Percentiles rank a stretch among this genome's conserved stretches.
phyloP scores from a whole-genome alignment of 2,797 vertebrate genomes.

The Coilia nasus region DNA sequence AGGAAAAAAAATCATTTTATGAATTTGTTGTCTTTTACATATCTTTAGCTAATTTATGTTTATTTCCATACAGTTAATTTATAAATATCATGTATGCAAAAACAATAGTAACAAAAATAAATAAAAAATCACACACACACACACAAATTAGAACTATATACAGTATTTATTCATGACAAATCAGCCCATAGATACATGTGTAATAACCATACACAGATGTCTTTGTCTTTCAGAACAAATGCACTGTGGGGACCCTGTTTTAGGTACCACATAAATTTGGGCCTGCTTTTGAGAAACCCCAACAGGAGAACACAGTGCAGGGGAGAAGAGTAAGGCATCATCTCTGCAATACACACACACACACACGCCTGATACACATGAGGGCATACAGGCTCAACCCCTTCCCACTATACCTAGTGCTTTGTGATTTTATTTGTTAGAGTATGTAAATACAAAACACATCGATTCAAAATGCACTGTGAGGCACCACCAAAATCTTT shows the following conservation, averaged over 20 bases:
- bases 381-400: background rate
- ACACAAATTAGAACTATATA: conserved; percentile 56
- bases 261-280: conserved; percentile 57
- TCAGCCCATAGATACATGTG: conserved; percentile 60
- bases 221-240: conserved; percentile 33
- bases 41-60: background rate
- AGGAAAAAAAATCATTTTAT: background rate
- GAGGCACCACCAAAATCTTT: conserved; percentile 69
- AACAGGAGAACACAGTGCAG: conserved; percentile 27
- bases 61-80: too few species aligned
- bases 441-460: conserved; percentile 73
- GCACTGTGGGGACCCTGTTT: conserved; percentile 56
- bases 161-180: conserved; percentile 77
- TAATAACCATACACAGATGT: conserved; percentile 66
- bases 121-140: background rate
- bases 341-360: conserved; percentile 63
- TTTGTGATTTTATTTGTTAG: conserved; percentile 30
- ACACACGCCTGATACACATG: conserved; percentile 66
- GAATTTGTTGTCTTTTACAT: background rate
- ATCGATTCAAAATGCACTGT: conserved; percentile 62
- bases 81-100: too few species aligned
- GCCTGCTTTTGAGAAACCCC: background rate
- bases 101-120: too few species aligned
- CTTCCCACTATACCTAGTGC: background rate
- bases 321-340: conserved; percentile 74